These are phyloP conservation scores for Mugil cephalus DNA, from an alignment of 2,113 vertebrate species.

Conservation along the genomic window DNA sequence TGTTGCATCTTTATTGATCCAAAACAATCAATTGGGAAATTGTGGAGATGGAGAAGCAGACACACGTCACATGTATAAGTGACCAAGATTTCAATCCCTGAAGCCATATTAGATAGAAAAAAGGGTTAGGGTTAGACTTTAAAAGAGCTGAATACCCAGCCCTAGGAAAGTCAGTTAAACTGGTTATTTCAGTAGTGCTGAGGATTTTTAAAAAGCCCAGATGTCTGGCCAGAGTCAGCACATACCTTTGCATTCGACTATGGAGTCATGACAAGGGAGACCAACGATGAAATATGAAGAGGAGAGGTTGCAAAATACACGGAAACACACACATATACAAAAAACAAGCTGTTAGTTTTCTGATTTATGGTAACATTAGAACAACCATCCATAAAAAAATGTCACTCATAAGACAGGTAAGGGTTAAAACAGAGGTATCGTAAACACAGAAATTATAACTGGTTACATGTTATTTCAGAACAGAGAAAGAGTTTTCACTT, in stretches of 20 bases:
- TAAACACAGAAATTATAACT: no score
- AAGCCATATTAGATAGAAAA: no score
- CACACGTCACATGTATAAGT: no score
- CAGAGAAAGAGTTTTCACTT: no score
- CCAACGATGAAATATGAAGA: conserved; percentile 57
- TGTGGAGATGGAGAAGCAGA: no score
- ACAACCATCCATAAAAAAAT: background rate
- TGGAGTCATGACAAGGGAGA: conserved; percentile 58
- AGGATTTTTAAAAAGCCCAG: background rate
- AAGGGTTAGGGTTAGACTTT: no score
- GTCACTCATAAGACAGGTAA: background rate
- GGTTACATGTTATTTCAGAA: no score
- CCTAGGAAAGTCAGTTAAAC: background rate
- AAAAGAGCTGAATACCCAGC: background rate
- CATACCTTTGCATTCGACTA: conserved; percentile 82
- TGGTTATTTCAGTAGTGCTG: conserved; percentile 12
- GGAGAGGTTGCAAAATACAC: conserved; percentile 45
- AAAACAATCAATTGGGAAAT: no score
- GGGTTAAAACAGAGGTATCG: no score
- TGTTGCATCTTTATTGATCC: no score
- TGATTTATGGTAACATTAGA: background rate
- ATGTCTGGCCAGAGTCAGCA: conserved; percentile 1
- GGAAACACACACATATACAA: conserved; percentile 29
- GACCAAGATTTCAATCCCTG: no score
- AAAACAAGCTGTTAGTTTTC: conserved; percentile 34